Conservation (phyloP, 2,113 vertebrate species). For the Platysteira castanea region DNA sequence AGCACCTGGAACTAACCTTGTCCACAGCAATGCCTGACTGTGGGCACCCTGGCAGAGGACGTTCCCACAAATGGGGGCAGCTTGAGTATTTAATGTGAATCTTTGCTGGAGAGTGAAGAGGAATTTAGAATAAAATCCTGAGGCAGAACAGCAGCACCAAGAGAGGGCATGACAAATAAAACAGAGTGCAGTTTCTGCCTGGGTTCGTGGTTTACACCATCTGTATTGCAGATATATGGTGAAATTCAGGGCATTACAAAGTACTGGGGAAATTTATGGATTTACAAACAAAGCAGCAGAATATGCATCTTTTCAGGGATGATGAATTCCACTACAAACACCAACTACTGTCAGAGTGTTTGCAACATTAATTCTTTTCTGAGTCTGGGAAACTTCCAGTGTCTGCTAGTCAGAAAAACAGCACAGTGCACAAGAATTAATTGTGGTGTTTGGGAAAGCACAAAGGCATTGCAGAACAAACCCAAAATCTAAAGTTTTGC, state of each 20-base stretch:
- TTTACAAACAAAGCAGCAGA: not conserved
- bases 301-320: constrained; percentile 13
- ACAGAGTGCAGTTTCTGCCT: not conserved
- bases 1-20: not conserved
- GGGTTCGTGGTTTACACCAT: not conserved
- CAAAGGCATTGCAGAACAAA: not conserved
- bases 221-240: not conserved
- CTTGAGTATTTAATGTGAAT: not conserved
- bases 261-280: not conserved
- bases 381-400: not conserved
- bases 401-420: not conserved
- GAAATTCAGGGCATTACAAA: not conserved
- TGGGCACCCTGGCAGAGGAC: not conserved
- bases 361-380: not conserved
- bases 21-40: not conserved
- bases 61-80: not conserved
- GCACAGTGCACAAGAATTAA: not conserved
- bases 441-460: not conserved
- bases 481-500: not conserved
- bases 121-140: not conserved
- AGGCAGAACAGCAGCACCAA: not conserved
- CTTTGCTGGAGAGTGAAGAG: not conserved
- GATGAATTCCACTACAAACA: not conserved
- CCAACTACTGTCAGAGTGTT: not conserved
- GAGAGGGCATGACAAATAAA: not conserved